Conservation (phyloP, 2,888 invertebrate genomes). For the Tigriopus californicus region DNA sequence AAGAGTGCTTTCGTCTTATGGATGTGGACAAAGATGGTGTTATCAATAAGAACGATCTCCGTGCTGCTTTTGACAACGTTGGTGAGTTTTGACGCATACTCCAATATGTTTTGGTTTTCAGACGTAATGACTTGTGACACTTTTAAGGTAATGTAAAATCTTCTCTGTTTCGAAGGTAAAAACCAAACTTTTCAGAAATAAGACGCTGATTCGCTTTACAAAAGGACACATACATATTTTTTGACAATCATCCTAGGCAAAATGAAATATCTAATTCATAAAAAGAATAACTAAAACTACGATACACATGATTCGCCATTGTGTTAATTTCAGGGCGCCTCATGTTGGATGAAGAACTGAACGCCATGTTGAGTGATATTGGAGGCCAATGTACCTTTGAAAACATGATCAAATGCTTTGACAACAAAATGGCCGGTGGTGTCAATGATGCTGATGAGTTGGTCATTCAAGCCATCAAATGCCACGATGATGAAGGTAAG, state of each 20-base stretch:
- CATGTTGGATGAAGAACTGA: slow-evolving; percentile 3
- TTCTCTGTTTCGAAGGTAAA: too few relatives aligned
- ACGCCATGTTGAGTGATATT: slow-evolving; percentile 6
- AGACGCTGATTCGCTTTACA: too few relatives aligned
- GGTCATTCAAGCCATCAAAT: background rate
- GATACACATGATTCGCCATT: too few relatives aligned
- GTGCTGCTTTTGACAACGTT: slow-evolving; percentile 13
- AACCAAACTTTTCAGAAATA: too few relatives aligned
- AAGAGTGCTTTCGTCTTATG: slow-evolving; percentile 12
- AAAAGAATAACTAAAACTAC: too few relatives aligned
- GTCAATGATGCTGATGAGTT: slow-evolving; percentile 7
- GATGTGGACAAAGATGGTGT: slow-evolving; percentile 14
- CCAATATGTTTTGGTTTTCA: too few relatives aligned
- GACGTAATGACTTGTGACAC: too few relatives aligned
- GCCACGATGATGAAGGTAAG: slow-evolving; percentile 5
- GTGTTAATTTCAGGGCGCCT: slow-evolving; percentile 1
- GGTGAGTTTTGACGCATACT: background rate
- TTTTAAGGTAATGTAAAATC: too few relatives aligned
- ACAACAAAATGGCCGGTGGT: slow-evolving; percentile 6
- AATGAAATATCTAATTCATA: too few relatives aligned
- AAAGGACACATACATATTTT: too few relatives aligned
- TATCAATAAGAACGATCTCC: slow-evolving; percentile 13
- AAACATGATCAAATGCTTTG: slow-evolving; percentile 1
- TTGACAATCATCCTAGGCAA: too few relatives aligned
- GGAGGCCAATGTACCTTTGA: slow-evolving; percentile 5